Evolutionary conservation across 1,140 invertebrate genomes (phyloP).

Genomic region (Ditylenchus dipsaci): DNA sequence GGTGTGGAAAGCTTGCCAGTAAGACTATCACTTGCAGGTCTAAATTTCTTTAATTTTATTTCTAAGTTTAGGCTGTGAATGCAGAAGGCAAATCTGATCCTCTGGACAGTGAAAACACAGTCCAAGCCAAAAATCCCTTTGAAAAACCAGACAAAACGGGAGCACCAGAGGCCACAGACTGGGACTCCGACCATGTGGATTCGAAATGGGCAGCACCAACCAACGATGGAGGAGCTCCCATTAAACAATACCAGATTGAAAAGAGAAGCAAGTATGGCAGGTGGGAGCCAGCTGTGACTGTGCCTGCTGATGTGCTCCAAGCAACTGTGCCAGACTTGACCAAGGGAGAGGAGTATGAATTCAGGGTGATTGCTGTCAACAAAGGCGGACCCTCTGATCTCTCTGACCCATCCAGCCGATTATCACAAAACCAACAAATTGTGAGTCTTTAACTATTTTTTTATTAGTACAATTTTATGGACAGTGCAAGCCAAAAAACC

Average conservation of each 20-base stretch:
- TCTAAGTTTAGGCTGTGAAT: slow-evolving; percentile 94
- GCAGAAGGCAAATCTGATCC: slow-evolving; percentile 88
- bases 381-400: slow-evolving; percentile 86
- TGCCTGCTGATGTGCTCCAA: slow-evolving; percentile 72
- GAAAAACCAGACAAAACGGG: slow-evolving; percentile 74
- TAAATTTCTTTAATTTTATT: too few species aligned
- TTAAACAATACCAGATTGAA: slow-evolving; percentile 82
- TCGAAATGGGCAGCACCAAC: slow-evolving; percentile 86
- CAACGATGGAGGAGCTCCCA: slow-evolving; percentile 74
- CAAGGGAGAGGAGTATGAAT: too few species aligned
- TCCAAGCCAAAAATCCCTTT: slow-evolving; percentile 92
- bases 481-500: too few species aligned
- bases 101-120: slow-evolving; percentile 76
- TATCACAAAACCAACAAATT: slow-evolving; percentile 82
- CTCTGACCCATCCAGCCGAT: slow-evolving; percentile 76
- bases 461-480: too few species aligned
- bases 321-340: too few species aligned
- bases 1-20: too few species aligned
- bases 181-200: slow-evolving; percentile 77
- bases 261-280: slow-evolving; percentile 64
- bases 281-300: slow-evolving; percentile 67
- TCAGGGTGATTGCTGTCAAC: too few species aligned
- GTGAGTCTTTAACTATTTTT: too few species aligned
- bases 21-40: too few species aligned
- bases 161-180: slow-evolving; percentile 82